These are phyloP conservation scores for Solen grandis DNA, from an alignment of 1,140 invertebrate genomes.

Conservation along the genomic window DNA sequence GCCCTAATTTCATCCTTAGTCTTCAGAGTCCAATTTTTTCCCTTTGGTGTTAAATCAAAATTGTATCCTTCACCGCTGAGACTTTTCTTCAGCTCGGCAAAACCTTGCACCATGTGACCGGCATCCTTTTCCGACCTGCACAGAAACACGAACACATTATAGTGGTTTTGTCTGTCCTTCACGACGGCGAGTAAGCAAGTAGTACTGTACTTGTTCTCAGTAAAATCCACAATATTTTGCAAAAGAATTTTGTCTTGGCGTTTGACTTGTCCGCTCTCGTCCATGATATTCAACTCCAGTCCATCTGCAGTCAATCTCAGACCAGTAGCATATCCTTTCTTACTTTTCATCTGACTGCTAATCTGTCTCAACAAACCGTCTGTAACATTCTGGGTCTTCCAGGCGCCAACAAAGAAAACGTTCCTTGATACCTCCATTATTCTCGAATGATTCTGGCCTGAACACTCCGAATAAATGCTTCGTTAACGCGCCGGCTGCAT, in stretches of 20 bases:
- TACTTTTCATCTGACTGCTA: constrained; percentile 5
- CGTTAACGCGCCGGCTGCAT: too few species aligned
- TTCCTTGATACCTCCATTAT: neutral
- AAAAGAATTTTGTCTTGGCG: constrained; percentile 32
- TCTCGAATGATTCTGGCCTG: neutral
- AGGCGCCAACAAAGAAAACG: constrained; percentile 38
- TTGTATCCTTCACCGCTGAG: constrained; percentile 43
- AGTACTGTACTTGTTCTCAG: constrained; percentile 38
- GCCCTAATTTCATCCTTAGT: too few species aligned
- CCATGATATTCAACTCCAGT: constrained; percentile 16
- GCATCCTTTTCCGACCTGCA: constrained; percentile 38
- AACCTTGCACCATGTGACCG: neutral
- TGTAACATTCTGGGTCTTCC: constrained; percentile 24
- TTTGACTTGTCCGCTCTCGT: neutral
- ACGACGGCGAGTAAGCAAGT: constrained; percentile 32
- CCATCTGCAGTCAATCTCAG: constrained; percentile 7
- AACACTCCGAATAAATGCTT: too few species aligned
- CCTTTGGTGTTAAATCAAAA: constrained; percentile 29
- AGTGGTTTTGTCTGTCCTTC: constrained; percentile 6
- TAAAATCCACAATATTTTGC: constrained; percentile 50
- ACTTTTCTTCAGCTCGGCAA: constrained; percentile 4
- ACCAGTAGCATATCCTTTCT: constrained; percentile 26
- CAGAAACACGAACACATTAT: constrained; percentile 36
- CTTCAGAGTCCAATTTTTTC: constrained; percentile 31
- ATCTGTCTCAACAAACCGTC: constrained; percentile 30